Evolutionary conservation across 2,113 vertebrate species (phyloP).

Genomic region (Plecotus auritus): DNA sequence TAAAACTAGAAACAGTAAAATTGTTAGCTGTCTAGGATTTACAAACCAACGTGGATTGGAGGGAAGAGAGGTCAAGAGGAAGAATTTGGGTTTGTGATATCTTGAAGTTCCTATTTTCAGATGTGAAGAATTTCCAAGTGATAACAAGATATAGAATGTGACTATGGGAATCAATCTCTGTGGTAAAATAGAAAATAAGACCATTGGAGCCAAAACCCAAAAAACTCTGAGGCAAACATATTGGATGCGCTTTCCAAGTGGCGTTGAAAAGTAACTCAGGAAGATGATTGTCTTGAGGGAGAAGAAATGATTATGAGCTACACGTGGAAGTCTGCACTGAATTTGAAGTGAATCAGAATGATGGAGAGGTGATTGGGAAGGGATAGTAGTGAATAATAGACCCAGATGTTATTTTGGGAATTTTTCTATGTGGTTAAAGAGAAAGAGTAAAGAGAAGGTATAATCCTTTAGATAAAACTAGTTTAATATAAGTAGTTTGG

Average conservation of each 20-base stretch:
- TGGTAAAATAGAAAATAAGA: background rate
- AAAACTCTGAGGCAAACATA: background rate
- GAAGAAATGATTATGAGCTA: background rate
- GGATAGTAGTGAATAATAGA: rapidly evolving
- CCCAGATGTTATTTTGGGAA: background rate
- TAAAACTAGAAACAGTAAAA: background rate
- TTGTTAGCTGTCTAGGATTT: background rate
- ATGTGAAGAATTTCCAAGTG: background rate
- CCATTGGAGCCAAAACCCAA: background rate
- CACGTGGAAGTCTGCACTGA: background rate
- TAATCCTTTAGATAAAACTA: background rate
- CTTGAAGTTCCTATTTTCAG: too few species aligned
- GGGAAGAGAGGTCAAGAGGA: too few species aligned
- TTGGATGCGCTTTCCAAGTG: background rate
- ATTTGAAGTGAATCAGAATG: background rate
- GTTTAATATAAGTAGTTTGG: background rate
- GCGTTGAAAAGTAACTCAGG: background rate
- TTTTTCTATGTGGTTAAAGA: background rate
- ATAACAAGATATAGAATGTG: background rate
- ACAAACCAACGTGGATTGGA: background rate
- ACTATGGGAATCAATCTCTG: background rate
- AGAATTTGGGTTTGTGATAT: background rate
- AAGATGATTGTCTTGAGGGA: background rate
- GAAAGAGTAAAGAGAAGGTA: background rate
- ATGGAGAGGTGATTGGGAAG: background rate